These are phyloP conservation scores for Bujurquina vittata DNA, from an alignment of 2,113 vertebrate species.

Conservation along the genomic window DNA sequence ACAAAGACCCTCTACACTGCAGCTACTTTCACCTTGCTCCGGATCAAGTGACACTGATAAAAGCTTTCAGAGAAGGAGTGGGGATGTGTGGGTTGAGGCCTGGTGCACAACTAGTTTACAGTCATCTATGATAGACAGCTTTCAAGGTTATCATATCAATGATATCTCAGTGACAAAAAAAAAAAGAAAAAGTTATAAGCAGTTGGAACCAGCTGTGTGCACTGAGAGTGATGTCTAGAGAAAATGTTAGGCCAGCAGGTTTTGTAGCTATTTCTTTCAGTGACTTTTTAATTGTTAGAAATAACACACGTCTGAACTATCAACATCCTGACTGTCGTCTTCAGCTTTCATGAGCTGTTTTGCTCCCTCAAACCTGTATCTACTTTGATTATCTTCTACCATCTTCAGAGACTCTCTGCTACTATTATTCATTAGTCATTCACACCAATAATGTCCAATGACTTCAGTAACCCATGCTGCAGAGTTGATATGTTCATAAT, in stretches of 20 bases:
- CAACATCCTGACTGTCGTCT: not conserved
- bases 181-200: not conserved
- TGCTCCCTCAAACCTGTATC: slow-evolving; percentile 3
- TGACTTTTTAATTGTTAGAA: not conserved
- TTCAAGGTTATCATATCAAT: slow-evolving; percentile 6
- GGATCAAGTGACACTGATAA: slow-evolving; percentile 67
- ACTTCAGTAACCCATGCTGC: slow-evolving; percentile 17
- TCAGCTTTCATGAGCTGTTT: not conserved
- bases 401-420: not conserved
- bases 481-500: not conserved
- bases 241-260: not conserved
- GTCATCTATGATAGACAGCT: not conserved
- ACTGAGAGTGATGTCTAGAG: not conserved
- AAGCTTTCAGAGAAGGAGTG: slow-evolving; percentile 51
- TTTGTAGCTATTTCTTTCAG: not conserved
- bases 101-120: slow-evolving; percentile 11
- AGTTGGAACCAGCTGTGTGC: not conserved
- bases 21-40: slow-evolving; percentile 39
- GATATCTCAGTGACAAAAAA: not conserved
- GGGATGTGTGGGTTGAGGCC: slow-evolving; percentile 37
- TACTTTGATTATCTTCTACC: slow-evolving; percentile 18
- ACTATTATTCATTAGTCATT: not conserved
- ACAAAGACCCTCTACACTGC: slow-evolving; percentile 46
- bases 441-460: slow-evolving; percentile 16
- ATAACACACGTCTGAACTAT: not conserved